Conservation (phyloP, 2,113 vertebrate genomes). For the Festucalex cinctus region DNA sequence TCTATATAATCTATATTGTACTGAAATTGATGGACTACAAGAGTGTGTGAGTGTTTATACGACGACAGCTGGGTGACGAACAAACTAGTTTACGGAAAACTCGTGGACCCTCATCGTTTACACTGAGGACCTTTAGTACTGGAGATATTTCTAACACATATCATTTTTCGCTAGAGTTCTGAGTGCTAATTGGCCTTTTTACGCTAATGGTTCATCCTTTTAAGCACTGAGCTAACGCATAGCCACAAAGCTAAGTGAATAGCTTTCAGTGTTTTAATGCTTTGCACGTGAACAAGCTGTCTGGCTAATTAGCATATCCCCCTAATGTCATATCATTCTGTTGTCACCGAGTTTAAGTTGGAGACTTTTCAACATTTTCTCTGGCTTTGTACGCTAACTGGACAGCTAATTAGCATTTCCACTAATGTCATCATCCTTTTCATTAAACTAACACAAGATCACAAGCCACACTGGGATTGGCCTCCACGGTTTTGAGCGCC, state of each 20-base stretch:
- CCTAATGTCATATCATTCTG: not conserved
- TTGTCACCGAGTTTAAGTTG: no score
- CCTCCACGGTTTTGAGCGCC: no score
- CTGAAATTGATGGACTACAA: slow-evolving; percentile 44
- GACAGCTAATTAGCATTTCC: not conserved
- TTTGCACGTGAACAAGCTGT: not conserved
- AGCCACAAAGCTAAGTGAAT: not conserved
- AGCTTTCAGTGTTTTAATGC: not conserved
- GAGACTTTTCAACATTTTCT: no score
- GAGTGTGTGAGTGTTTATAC: slow-evolving; percentile 32
- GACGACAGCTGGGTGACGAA: slow-evolving; percentile 25
- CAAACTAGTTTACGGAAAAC: slow-evolving; percentile 49
- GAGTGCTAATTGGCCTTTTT: not conserved
- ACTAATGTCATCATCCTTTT: not conserved
- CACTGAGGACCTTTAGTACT: slow-evolving; percentile 27
- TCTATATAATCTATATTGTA: slow-evolving; percentile 43
- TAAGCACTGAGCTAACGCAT: not conserved
- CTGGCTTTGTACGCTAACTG: no score
- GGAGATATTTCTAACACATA: not conserved
- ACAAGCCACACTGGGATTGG: no score
- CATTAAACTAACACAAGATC: no score
- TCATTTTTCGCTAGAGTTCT: not conserved
- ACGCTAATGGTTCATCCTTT: not conserved
- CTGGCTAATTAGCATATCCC: not conserved
- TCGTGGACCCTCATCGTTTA: slow-evolving; percentile 26